Conservation (phyloP, 2,113 vertebrate species). For the Toxotes jaculatrix region DNA sequence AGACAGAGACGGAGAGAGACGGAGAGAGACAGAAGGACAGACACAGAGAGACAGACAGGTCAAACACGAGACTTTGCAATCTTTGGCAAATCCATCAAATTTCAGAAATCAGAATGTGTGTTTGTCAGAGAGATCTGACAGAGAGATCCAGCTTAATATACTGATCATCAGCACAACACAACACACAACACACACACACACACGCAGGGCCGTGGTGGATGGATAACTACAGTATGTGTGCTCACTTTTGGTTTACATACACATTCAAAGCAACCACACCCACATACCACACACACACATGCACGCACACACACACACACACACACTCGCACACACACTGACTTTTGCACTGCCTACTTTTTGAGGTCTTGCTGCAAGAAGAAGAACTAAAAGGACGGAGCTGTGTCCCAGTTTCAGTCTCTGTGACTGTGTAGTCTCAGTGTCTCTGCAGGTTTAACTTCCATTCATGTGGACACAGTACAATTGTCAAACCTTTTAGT, state of each 20-base stretch:
- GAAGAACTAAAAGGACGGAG: no score
- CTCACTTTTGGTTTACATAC: not conserved
- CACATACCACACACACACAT: not conserved
- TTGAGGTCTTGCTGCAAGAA: constrained; percentile 1
- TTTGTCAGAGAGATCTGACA: constrained; percentile 40
- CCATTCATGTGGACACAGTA: no score
- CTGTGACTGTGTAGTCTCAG: not conserved
- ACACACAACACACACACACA: constrained; percentile 16
- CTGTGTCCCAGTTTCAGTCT: not conserved
- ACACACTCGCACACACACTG: no score
- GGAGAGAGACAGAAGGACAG: not conserved
- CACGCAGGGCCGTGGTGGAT: not conserved
- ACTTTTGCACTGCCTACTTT: not conserved
- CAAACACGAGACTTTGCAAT: constrained; percentile 27
- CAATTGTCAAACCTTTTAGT: no score
- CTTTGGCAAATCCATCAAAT: constrained; percentile 57
- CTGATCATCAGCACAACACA: not conserved
- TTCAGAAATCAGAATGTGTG: constrained; percentile 43
- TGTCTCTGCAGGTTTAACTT: no score
- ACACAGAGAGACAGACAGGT: constrained; percentile 3
- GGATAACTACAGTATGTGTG: no score
- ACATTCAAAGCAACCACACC: constrained; percentile 43
- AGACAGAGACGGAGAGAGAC: not conserved
- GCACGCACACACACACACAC: no score
- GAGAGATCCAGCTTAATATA: constrained; percentile 41